These are phyloP conservation scores for Heliconius nattereri DNA, from an alignment of 1,140 invertebrate genomes.

Conservation along the genomic window DNA sequence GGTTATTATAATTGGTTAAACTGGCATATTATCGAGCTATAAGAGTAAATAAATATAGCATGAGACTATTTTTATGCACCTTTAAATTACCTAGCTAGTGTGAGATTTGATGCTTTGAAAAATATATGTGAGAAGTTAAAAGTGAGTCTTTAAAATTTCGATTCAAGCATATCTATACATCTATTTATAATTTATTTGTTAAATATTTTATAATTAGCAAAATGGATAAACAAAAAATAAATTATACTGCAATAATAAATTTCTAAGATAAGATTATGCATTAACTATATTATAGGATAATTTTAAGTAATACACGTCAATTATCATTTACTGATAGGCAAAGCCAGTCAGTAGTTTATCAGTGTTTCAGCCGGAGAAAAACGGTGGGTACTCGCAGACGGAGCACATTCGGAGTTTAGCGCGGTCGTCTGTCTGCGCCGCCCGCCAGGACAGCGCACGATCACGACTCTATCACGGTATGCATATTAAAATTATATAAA, in stretches of 20 bases:
- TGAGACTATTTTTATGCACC: not conserved
- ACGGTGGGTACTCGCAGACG: slow-evolving; percentile 44
- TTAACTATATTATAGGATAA: slow-evolving; percentile 41
- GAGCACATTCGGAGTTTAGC: slow-evolving; percentile 40
- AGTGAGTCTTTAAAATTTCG: not conserved
- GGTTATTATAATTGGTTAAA: not conserved
- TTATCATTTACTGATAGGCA: slow-evolving; percentile 52
- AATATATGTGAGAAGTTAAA: not conserved
- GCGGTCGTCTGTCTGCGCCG: slow-evolving; percentile 42
- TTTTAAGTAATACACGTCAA: slow-evolving; percentile 43
- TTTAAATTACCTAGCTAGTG: not conserved
- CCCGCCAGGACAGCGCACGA: slow-evolving; percentile 46
- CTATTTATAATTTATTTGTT: not conserved
- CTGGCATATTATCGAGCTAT: not conserved
- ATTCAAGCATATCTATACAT: not conserved
- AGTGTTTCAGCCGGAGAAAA: slow-evolving; percentile 44
- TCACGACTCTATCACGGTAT: slow-evolving; percentile 44
- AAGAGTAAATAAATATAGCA: not conserved
- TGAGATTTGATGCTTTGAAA: not conserved
- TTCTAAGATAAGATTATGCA: slow-evolving; percentile 27
- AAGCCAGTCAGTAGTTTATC: slow-evolving; percentile 55
- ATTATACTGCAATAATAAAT: slow-evolving; percentile 36
- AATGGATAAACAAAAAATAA: not conserved
- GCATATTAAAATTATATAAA: slow-evolving; percentile 30
- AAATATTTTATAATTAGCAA: not conserved